Evolutionary conservation across 2,113 vertebrate species (phyloP), one percentile per base, ranked within the genome.

Genomic region (Genyomyrus donnyi): DNA sequence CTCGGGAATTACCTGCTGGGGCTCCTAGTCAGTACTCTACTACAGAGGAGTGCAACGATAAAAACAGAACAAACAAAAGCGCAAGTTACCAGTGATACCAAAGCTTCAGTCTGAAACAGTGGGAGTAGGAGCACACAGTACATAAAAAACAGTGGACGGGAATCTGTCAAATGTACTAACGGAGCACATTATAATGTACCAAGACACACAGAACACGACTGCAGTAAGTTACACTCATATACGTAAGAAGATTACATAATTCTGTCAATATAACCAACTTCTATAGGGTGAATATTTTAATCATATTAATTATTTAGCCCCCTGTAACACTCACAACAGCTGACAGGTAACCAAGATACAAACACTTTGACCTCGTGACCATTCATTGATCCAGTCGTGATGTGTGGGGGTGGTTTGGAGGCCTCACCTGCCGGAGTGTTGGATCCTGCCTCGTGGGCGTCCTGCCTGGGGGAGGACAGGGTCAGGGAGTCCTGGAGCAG

Each of bases 21-120:
- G 97, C 93, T 99, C 98, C 97, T 99, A 99, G 95, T 99, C 98
- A 99, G 97, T 98, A 97, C 97, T 99, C 97, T 97, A 99, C 97
- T 99, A 98, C 93, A 97, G 95, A 98, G 96, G 97, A 97, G 97
- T 96, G 96, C 96, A 97, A 95, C 94, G 97, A 97, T 96, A 97
- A 97, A 98, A 97, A 96, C 92, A 98, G 96, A 97, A 98, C 97
- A 99, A 97, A 96, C 95, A 98, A 96, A 98, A 95, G 62, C 27
- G 96, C 96, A 97, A 97, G 97, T 99, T 99, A 98, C 74, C 98
- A 92, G 94, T 90, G 92, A 90, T 91, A 94, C 88, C 92, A 92
- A 91, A 90, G 17, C 74, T 80, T 80, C 35, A 39, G 15, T 42
- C 35, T 80, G 31, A 80, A 19, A 39, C 17, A 6, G 74, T 1